These are phyloP conservation scores for Drosophila simulans DNA, from an alignment of 1,140 invertebrate species.

Conservation along the genomic window DNA sequence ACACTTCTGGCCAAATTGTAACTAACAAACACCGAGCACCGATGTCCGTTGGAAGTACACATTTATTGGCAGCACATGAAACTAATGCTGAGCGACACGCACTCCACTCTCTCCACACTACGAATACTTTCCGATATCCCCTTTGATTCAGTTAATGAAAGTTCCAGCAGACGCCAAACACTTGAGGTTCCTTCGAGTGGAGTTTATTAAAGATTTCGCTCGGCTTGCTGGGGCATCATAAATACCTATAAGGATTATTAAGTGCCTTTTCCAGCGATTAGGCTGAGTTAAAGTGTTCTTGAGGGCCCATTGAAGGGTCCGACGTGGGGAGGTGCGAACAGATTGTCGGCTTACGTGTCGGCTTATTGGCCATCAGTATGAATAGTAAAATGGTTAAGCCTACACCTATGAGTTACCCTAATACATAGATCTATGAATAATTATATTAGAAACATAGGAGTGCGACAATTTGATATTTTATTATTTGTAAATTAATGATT, in stretches of 20 bases:
- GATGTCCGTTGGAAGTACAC: constrained; percentile 56
- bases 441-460: too few relatives aligned
- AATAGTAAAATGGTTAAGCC: constrained; percentile 4
- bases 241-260: constrained; percentile 49
- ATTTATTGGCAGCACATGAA: constrained; percentile 77
- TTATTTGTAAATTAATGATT: too few relatives aligned
- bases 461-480: too few relatives aligned
- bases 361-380: constrained; percentile 11
- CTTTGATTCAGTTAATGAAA: constrained; percentile 49
- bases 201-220: constrained; percentile 50
- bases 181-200: constrained; percentile 22
- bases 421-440: neutral
- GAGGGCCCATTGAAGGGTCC: constrained; percentile 14
- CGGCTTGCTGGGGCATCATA: constrained; percentile 28
- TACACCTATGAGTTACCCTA: neutral
- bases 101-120: constrained; percentile 6
- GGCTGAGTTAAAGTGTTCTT: constrained; percentile 20
- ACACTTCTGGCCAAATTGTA: constrained; percentile 60
- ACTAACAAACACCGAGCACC: constrained; percentile 35
- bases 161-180: constrained; percentile 23
- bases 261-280: constrained; percentile 48
- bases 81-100: constrained; percentile 71
- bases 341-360: constrained; percentile 9
- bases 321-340: constrained; percentile 29
- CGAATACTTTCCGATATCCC: constrained; percentile 1